Evolutionary conservation across 2,888 invertebrate species (phyloP), one percentile per base, ranked within the genome.

Genomic region (Oscheius myriophilus): DNA sequence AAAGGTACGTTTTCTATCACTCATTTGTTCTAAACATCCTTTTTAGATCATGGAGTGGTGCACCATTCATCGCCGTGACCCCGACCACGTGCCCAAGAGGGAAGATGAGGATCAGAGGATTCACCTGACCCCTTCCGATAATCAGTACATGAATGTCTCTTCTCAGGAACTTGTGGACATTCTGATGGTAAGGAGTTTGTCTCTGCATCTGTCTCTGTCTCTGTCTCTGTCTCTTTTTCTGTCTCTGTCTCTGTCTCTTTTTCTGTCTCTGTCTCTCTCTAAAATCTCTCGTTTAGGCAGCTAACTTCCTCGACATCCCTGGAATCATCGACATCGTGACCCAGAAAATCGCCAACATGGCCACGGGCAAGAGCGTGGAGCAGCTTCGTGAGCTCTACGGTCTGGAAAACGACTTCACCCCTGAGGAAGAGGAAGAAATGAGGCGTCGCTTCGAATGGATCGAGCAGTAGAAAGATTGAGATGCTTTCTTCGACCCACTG

Each of bases 261-360:
- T 3, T 18, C 21, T 52, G 12, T 18, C 52, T 14, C 21, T 21
- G 6, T 21, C 25, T 52, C 18, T 33, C 6, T 39, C 16, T 18
- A 12, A 21, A 52, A 14, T 52, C 18, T 16, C 16, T 39, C 16
- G n/a, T 61, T 26, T 18, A 61, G 61, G 49, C 25, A 11, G 61
- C 49, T 49, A 61, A 61, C 33, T 61, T 26, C 61, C 61, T 61
- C n/a, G 61, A 61, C 18, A 49, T 61, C 21, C 61, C 61, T 49
- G 61, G 61, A 16, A 25, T 49, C 26, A 25, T 61, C 2, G 61
- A 61, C 46, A 49, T 61, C 46, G 49, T 61, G 49, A 61, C 61
- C 39, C 61, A 61, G 49, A 61, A 61, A n/a, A 61, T 61, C n/a
- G 61, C 61, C 46, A 61, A 61, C 49, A 61, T 61, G 61, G 49